These are phyloP conservation scores for Percopsis transmontana DNA, from an alignment of 2,113 vertebrate genomes.

Conservation along the genomic window DNA sequence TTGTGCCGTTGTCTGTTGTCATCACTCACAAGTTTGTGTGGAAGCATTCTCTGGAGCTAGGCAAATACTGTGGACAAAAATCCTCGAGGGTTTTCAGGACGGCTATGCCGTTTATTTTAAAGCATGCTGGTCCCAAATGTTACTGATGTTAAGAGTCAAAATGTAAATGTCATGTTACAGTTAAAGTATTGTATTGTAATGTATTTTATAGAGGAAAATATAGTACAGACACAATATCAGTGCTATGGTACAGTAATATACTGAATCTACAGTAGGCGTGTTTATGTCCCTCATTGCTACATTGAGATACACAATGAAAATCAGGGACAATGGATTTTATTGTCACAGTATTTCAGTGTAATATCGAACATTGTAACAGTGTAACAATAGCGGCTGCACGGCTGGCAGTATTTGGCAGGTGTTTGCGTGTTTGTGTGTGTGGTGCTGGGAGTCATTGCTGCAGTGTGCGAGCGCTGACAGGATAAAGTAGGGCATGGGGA, in stretches of 20 bases:
- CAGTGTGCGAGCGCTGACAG: conserved; percentile 74
- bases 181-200: no score
- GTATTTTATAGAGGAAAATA: no score
- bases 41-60: neutral
- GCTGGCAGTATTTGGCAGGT: conserved; percentile 38
- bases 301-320: neutral
- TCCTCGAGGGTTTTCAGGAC: neutral
- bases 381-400: neutral
- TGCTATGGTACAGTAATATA: no score
- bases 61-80: neutral
- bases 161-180: no score
- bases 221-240: no score
- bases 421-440: conserved; percentile 24
- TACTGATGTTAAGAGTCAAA: no score
- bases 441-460: conserved; percentile 73
- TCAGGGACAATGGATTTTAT: neutral
- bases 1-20: conserved; percentile 2
- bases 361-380: neutral
- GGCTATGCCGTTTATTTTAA: neutral
- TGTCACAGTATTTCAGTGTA: neutral
- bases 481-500: conserved; percentile 85
- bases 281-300: neutral
- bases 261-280: no score
- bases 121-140: no score
- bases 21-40: neutral